Conservation (phyloP, 1,140 invertebrate genomes). For the Drosophila pallidifrons region DNA sequence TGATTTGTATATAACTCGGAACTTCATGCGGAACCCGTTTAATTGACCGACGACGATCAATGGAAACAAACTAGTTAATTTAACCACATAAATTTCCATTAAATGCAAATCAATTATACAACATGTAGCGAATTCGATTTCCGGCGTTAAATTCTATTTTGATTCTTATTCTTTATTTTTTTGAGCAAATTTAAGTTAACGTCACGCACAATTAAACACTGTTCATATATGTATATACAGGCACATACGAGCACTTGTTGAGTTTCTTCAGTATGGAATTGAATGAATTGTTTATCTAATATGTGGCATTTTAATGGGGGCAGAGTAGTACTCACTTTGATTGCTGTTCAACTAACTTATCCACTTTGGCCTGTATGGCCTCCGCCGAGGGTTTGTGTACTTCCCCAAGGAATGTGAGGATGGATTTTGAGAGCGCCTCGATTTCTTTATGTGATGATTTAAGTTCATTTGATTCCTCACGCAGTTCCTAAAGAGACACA, state of each 20-base stretch:
- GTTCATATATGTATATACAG: constrained; percentile 2
- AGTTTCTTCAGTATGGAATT: background rate
- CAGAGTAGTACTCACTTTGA: constrained; percentile 86
- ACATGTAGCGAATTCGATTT: constrained; percentile 62
- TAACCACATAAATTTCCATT: constrained; percentile 60
- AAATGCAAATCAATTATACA: constrained; percentile 49
- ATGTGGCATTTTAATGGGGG: background rate
- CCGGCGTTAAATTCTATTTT: constrained; percentile 54
- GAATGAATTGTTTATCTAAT: background rate
- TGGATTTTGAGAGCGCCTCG: constrained; percentile 86
- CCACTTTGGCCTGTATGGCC: constrained; percentile 86
- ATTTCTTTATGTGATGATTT: constrained; percentile 87
- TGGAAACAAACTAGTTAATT: constrained; percentile 34
- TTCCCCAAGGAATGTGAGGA: constrained; percentile 87
- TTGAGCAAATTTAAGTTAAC: constrained; percentile 40
- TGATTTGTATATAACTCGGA: constrained; percentile 10
- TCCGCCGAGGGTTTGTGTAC: constrained; percentile 86
- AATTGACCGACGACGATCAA: constrained; percentile 9
- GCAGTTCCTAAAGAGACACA: constrained; percentile 86
- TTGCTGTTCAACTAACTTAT: constrained; percentile 86
- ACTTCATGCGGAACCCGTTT: constrained; percentile 55
- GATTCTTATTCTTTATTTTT: background rate
- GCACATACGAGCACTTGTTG: constrained; percentile 8
- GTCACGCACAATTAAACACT: constrained; percentile 58
- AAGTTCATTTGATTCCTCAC: constrained; percentile 87